These are phyloP conservation scores for Troides aeacus DNA, from an alignment of 2,888 invertebrate species.

Conservation along the genomic window DNA sequence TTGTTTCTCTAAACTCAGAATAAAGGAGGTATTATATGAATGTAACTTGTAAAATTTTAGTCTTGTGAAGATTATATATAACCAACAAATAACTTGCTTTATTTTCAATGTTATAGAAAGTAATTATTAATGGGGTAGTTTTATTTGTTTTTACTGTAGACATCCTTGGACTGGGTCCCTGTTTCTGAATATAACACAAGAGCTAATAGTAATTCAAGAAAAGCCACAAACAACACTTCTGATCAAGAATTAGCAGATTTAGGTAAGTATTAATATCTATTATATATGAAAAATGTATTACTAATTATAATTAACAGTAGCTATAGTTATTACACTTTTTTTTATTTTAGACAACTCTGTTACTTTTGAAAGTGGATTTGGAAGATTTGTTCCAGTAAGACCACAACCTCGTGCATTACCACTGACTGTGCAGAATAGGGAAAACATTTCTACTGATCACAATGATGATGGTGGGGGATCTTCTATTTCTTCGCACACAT, in stretches of 20 bases:
- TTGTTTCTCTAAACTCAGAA: constrained; percentile 73
- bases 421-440: constrained; percentile 68
- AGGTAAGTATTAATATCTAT: constrained; percentile 51
- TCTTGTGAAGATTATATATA: background rate
- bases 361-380: constrained; percentile 72
- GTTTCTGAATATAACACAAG: constrained; percentile 76
- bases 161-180: constrained; percentile 77
- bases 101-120: background rate
- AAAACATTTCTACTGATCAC: constrained; percentile 59
- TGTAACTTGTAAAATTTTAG: constrained; percentile 20
- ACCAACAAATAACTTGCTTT: background rate
- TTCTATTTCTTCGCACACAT: constrained; percentile 59
- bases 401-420: constrained; percentile 73
- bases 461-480: constrained; percentile 64
- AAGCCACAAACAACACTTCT: constrained; percentile 71
- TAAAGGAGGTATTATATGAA: constrained; percentile 58
- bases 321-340: constrained; percentile 2
- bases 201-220: constrained; percentile 70
- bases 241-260: constrained; percentile 75
- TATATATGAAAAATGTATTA: background rate
- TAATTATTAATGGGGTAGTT: constrained; percentile 17
- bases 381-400: constrained; percentile 75
- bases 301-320: background rate
- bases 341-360: constrained; percentile 66
- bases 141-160: constrained; percentile 53